phyloP scores from a whole-genome alignment of 2,888 invertebrate genomes.

The Limnephilus auricula region DNA sequence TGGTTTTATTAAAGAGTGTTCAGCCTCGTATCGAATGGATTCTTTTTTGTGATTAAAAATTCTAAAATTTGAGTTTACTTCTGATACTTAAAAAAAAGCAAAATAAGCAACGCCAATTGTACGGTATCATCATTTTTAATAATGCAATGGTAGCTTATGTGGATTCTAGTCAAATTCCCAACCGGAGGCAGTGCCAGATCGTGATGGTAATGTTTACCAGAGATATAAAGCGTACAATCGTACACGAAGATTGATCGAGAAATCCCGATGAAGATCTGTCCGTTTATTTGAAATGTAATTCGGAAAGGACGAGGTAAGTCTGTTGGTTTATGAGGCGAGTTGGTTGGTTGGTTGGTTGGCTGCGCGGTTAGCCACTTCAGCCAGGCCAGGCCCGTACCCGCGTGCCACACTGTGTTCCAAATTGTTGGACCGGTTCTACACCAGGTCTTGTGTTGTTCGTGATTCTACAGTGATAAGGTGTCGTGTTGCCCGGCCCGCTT shows the following conservation, averaged over 20 bases:
- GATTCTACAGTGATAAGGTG: conserved; percentile 41
- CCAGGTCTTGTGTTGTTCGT: conserved; percentile 16
- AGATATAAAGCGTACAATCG: background rate
- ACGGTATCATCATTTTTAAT: background rate
- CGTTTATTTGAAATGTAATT: background rate
- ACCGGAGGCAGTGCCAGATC: conserved; percentile 21
- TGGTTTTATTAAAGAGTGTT: background rate
- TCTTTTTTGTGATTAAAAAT: no score
- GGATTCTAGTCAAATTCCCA: background rate
- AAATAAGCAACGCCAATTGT: background rate
- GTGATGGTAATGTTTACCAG: conserved; percentile 13
- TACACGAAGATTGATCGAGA: conserved; percentile 23
- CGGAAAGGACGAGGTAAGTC: background rate
- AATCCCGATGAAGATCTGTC: conserved; percentile 25
- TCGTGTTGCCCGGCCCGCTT: conserved; percentile 15
- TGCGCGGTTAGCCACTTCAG: background rate
- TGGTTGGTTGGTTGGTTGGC: background rate
- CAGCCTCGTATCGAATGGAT: background rate
- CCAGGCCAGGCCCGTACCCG: background rate
- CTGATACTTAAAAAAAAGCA: background rate
- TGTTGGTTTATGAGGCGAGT: background rate
- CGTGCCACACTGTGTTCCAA: background rate
- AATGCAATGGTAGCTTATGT: background rate
- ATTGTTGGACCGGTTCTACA: conserved; percentile 9
- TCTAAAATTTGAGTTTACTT: background rate